Evolutionary conservation across 2,797 vertebrate species (phyloP), one percentile per base, ranked within the genome.

Genomic region (Sebastes vulpes): DNA sequence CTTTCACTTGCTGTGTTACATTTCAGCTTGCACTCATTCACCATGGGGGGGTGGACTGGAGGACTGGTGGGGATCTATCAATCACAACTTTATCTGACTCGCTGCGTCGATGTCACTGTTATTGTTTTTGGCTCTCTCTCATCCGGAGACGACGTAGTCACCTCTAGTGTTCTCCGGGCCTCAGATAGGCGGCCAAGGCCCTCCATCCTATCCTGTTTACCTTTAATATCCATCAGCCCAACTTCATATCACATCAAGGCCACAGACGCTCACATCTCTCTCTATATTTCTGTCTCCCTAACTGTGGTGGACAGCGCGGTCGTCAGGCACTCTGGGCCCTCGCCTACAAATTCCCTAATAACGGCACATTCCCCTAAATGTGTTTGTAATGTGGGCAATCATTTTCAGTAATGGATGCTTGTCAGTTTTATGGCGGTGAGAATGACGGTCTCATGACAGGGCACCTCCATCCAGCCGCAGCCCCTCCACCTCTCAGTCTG

Each of bases 371-470:
- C 95, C 92, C 95, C 95, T 94, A 96, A 97, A 96, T 97, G 96
- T 95, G 95, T 96, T 96, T 95, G 96, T 96, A 96, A 97, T 96
- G 96, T 97, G 96, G 93, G 96, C 95, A 95, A 96, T 97, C 96
- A 96, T 96, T 97, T 96, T 96, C 95, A 93, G 95, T 96, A 96
- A 96, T 96, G 96, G 96, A 96, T 95, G 95, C 96, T 96, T 97
- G 96, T 97, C 96, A 97, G 93, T 93, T 97, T 97, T 96, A 96
- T 96, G 93, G 95, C 87, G 77, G 90, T 75, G 93, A 95, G 95
- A 96, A 96, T 95, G 94, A 95, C 95, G 90, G 93, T 94, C 93
- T 95, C 92, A 86, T 95, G 95, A 95, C 95, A 95, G 92, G 93
- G 82, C 77, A 92, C 93, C 91, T 84, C 94, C 87, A 92, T 88